Base-by-base conservation (phyloP, 2,888 invertebrate species). In the Morinoia aosen region DNA sequence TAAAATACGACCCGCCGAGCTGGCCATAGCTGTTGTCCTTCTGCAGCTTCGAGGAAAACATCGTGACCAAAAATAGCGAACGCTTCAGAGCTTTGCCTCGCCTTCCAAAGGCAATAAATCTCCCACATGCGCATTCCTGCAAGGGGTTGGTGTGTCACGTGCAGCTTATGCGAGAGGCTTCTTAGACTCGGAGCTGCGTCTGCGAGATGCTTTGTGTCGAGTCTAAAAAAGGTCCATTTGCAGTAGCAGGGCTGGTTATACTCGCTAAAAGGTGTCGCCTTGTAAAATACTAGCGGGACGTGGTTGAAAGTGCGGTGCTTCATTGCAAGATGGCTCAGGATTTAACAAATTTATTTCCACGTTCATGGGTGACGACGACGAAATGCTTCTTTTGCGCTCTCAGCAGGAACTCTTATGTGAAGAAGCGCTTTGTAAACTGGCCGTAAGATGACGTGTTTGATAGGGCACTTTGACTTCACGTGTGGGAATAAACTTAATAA, bases 41-140 rank as follows among this genome's bases (percentile, higher is more conserved):
- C 90, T 90, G 90, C 90, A 90, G 90, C 48, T 90, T 48, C 48
- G 90, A 48, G 90, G 88, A 90, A 90, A 90, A 90, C 90, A 90
- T 48, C 90, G 40, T 48, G 48, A 48, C 90, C 90, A 90, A 90
- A 90, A 90, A 90, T 90, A 90, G 90, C 39, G 48, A 90, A 48
- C 5, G 40, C 90, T 90, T 76, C 76, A 76, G 19, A 76, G 76
- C 76, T 76, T 76, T 76, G 76, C 25, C 76, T 76, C 76, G 76
- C 33, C 76, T 76, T 76, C 76, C 76, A 76, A 33, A 76, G 76
- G 76, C 33, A 76, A 76, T 76, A 76, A 76, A 76, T 76, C 76
- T 76, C 76, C 76, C 25, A 76, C 76, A 76, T 76, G 76, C 76
- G 33, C 90, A 90, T 90, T 90, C 90, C 90, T 25, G 40, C 40